These are phyloP conservation scores for Helicoverpa armigera DNA, from an alignment of 1,140 invertebrate species.

Conservation along the genomic window DNA sequence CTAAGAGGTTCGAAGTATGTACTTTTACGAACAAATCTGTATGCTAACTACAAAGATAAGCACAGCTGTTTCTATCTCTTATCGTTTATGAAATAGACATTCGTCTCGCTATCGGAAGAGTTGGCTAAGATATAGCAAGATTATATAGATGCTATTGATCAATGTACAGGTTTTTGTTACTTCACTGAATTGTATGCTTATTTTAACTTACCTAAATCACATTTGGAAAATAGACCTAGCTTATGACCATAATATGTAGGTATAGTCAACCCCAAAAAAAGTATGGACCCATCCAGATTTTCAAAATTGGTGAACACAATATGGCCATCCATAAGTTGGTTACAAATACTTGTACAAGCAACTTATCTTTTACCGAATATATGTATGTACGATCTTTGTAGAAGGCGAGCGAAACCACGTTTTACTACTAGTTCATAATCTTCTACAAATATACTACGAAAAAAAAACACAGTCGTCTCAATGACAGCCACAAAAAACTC, in stretches of 20 bases:
- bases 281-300: too few species aligned
- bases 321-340: too few species aligned
- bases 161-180: not conserved
- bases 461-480: slow-evolving; percentile 14
- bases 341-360: too few species aligned
- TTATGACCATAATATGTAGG: too few species aligned
- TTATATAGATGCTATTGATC: slow-evolving; percentile 4
- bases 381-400: too few species aligned
- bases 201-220: not conserved
- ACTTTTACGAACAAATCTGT: slow-evolving; percentile 4
- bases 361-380: too few species aligned
- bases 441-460: not conserved
- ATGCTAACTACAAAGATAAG: not conserved
- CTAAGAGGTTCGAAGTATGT: too few species aligned
- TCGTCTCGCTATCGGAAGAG: not conserved
- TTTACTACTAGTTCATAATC: not conserved
- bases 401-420: too few species aligned
- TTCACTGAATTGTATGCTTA: not conserved
- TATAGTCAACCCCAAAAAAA: too few species aligned
- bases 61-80: not conserved
- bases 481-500: slow-evolving; percentile 50
- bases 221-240: too few species aligned
- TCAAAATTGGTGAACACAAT: too few species aligned
- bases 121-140: not conserved
- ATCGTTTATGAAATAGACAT: slow-evolving; percentile 8